Base-by-base conservation (phyloP, 2,888 invertebrate genomes). In the Gymnosoma rotundatum region DNA sequence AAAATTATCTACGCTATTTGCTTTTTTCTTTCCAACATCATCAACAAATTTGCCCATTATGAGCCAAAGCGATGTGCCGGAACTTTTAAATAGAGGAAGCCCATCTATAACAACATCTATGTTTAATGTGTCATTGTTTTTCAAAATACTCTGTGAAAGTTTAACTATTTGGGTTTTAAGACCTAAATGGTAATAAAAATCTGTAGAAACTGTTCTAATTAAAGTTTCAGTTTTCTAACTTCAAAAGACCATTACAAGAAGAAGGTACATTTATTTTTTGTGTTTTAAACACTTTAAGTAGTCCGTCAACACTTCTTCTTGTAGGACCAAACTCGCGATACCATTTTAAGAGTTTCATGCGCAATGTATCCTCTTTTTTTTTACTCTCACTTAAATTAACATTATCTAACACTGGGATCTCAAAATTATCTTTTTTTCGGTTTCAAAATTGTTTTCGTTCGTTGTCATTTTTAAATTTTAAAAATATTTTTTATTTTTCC, bases 1-100 rank as follows among this genome's bases (percentile, higher is more conserved):
- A 52, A 18, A 67, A 6, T 45, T 52, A 12, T 67, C 52, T 21
- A 67, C 66, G 36, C 18, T 25, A 5, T 1, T 9, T 32, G 66
- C 52, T 21, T 67, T 69, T 25, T 56, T 69, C 8, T 38, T 69
- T 36, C 67, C 67, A 36, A 67, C 32, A 25, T 32, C 14, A 36
- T 61, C 9, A 18, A 61, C 61, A 18, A 61, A 20, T 61, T 61
- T 61, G 7, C 42, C 20, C 18, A 61, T 18, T 42, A 61, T 61
- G 5, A 42, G 61, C 42, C 61, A 61, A 61, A 42, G 42, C 12
- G 20, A 20, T 42, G 20, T 61, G 8, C 20, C 20, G 21, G 21
- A 21, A 21, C 21, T 54, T 54, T n/a, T 21, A 21, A 20, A 52
- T 10, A 52, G 10, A 14, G 54, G 54, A 12, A 52, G 10, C 38